Conservation (phyloP, 2,113 vertebrate genomes). For the Vulpes lagopus region DNA sequence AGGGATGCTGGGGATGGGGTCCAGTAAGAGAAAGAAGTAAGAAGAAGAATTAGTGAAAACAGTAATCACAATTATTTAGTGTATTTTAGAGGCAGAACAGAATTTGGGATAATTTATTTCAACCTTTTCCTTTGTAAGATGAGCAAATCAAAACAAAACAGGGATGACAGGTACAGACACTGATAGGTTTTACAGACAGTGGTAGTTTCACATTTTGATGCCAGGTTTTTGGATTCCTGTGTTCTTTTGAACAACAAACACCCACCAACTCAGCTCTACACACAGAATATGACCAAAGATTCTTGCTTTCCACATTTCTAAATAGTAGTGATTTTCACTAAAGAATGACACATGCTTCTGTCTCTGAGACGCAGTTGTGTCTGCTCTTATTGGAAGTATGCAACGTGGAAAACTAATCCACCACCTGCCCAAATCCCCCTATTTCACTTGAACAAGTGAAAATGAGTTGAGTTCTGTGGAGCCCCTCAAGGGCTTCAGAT, state of each 20-base stretch:
- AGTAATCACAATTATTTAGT: background rate
- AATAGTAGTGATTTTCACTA: background rate
- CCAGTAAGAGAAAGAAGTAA: background rate
- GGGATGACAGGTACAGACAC: background rate
- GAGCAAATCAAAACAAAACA: background rate
- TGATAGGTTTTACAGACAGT: background rate
- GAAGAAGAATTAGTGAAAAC: background rate
- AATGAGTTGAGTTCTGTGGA: background rate
- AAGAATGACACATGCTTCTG: background rate
- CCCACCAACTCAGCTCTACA: fast-evolving
- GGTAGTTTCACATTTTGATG: background rate
- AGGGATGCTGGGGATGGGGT: fast-evolving
- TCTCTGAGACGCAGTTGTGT: background rate
- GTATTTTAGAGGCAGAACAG: background rate
- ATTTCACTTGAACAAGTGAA: background rate
- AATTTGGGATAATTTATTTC: background rate
- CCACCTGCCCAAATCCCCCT: background rate
- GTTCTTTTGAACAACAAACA: background rate
- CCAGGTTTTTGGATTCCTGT: background rate
- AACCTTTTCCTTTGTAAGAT: background rate
- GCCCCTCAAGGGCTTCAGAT: background rate
- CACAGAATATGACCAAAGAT: background rate
- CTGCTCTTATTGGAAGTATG: background rate
- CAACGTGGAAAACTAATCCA: background rate
- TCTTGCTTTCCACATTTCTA: background rate